These are phyloP conservation scores for Leptobrachium ailaonicum DNA, from an alignment of 2,113 vertebrate genomes.

Conservation along the genomic window DNA sequence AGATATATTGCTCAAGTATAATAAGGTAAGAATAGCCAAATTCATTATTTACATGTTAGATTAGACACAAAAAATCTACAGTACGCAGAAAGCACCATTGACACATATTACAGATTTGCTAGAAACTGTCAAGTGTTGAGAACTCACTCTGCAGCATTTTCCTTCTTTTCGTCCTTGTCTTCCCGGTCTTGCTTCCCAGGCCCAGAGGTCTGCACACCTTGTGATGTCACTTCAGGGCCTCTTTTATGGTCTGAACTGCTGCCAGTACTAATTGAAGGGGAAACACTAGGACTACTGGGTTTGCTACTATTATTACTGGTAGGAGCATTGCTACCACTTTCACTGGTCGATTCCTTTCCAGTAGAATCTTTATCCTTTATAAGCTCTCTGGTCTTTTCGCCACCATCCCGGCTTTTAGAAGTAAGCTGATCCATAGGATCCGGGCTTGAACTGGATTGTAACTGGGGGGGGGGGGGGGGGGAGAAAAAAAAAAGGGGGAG, in stretches of 20 bases:
- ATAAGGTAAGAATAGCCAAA: too few species aligned
- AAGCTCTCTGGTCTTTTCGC: slow-evolving; percentile 87
- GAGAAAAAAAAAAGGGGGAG: background rate
- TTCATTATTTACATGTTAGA: too few species aligned
- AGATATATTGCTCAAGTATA: too few species aligned
- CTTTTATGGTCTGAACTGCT: slow-evolving; percentile 80
- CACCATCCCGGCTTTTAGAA: slow-evolving; percentile 82
- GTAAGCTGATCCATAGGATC: slow-evolving; percentile 87
- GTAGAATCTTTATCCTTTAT: slow-evolving; percentile 82
- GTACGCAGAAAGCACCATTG: too few species aligned
- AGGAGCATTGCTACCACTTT: slow-evolving; percentile 69
- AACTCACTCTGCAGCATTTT: slow-evolving; percentile 90
- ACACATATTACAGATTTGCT: too few species aligned
- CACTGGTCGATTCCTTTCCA: slow-evolving; percentile 70
- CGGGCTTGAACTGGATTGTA: slow-evolving; percentile 89
- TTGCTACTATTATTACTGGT: slow-evolving; percentile 65
- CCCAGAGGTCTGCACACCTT: slow-evolving; percentile 90
- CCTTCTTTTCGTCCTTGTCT: slow-evolving; percentile 93
- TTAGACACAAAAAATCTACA: too few species aligned
- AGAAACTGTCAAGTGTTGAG: too few species aligned
- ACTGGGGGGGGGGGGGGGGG: too few species aligned
- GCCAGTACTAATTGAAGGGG: slow-evolving; percentile 78
- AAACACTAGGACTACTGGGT: slow-evolving; percentile 88
- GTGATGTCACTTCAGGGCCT: slow-evolving; percentile 91
- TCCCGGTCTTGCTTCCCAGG: slow-evolving; percentile 85